Evolutionary conservation across 2,797 vertebrate species (phyloP), one percentile per base, ranked within the genome.

Genomic region (Falco novaeseelandiae): DNA sequence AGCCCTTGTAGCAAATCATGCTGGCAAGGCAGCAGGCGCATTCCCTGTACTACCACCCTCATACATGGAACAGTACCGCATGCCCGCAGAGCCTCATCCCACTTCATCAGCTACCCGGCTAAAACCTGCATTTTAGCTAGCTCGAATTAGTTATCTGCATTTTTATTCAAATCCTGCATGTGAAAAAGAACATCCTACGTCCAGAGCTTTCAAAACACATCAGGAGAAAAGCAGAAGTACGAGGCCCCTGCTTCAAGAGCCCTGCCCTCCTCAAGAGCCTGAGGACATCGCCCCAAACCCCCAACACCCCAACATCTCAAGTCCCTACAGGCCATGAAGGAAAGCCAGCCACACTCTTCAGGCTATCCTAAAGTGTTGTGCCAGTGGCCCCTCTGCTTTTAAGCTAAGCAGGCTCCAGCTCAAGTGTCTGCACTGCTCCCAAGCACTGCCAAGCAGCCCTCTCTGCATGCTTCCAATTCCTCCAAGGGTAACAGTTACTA

Each of bases 241-340:
- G 0, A 76, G 25, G 19, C 19, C 30, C 4, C 2, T 2, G 1
- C 29, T 46, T 32, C 2, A 40, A 58, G 49, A 80, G 44, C 14
- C 8, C 38, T 70, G 55, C 32, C 27, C 27, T 29, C 30, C 42
- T 18, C 15, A 4, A 9, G 67, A 29, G 29, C 40, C 2, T 0
- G 44, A 49, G 23, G 26, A 51, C 34, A 38, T 16, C 3, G 3
- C 8, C 18, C 51, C 0, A 0, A 14, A 14, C 16, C 15, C 72
- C 27, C 1, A 1, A 23, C 10, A 12, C 4, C 6, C 57, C 1
- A 1, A 10, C 3, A 2, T 15, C 52, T 61, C 57, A 42, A 29
- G 27, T 55, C 25, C 30, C 55, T 5, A 1, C 0, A 3, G 74
- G 34, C 51, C 72, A 70, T 0, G 0, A 59, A 11, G n/a, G n/a